These are phyloP conservation scores for Gobiocypris rarus DNA, from an alignment of 2,113 vertebrate species.

Conservation along the genomic window DNA sequence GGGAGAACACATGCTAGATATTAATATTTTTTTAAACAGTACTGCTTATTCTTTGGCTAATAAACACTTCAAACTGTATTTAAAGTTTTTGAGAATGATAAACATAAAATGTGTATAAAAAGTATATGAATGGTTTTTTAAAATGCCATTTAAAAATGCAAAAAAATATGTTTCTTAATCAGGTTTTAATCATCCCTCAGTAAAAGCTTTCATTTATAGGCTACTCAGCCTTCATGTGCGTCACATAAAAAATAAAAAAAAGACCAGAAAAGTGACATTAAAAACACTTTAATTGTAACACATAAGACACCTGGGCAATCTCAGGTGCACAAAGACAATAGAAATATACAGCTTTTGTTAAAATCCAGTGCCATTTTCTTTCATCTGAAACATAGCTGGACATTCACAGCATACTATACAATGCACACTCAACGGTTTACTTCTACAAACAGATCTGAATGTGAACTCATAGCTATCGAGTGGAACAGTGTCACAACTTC, in stretches of 20 bases:
- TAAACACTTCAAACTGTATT: neutral
- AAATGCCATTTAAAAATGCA: neutral
- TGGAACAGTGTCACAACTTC: constrained; percentile 27
- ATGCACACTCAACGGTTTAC: constrained; percentile 53
- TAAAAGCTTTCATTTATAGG: neutral
- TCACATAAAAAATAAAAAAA: neutral
- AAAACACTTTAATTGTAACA: constrained; percentile 82
- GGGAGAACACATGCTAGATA: neutral
- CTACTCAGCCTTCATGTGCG: neutral
- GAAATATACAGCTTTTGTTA: constrained; percentile 66
- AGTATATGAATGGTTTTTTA: neutral
- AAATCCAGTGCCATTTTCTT: constrained; percentile 62
- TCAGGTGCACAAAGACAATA: constrained; percentile 79
- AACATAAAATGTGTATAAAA: neutral
- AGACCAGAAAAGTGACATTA: constrained; percentile 55
- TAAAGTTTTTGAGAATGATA: neutral
- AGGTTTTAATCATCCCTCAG: too few relatives aligned
- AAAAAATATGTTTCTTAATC: neutral
- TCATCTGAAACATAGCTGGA: constrained; percentile 67
- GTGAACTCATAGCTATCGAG: constrained; percentile 38
- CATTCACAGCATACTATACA: constrained; percentile 68
- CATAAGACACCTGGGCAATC: constrained; percentile 78
- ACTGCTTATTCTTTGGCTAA: neutral
- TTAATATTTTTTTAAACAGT: neutral
- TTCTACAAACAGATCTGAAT: constrained; percentile 34